phyloP scores from a whole-genome alignment of 2,113 vertebrate species.

The Hemichromis elongatus region DNA sequence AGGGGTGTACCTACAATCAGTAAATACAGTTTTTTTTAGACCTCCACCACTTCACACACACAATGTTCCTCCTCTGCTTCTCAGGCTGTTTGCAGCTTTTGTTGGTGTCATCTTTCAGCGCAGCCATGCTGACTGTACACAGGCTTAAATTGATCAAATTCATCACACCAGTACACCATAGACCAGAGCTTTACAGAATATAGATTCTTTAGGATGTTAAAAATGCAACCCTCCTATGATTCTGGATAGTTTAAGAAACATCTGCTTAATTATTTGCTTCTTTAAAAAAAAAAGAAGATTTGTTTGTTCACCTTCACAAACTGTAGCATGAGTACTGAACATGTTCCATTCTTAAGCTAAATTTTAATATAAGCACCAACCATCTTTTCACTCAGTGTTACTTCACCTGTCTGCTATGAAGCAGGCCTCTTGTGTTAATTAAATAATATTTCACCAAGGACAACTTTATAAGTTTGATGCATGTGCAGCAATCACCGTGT shows the following conservation, averaged over 20 bases:
- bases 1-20: constrained; percentile 55
- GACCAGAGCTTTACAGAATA: neutral
- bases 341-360: neutral
- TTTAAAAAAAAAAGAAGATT: neutral
- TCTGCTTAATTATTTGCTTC: neutral
- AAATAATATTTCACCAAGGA: neutral
- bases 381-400: neutral
- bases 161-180: neutral
- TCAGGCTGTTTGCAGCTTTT: neutral
- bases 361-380: no score
- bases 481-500: rapidly evolving
- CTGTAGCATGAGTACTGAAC: neutral
- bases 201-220: neutral
- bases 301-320: neutral
- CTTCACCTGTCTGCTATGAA: neutral
- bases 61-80: neutral
- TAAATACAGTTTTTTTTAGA: neutral
- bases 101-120: neutral
- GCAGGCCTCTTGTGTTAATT: neutral
- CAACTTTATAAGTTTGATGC: neutral
- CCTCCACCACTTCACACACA: neutral
- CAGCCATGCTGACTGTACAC: neutral
- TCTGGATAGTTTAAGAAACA: neutral
- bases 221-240: neutral
- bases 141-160: neutral